Evolutionary conservation across 2,113 vertebrate species (phyloP), one percentile per base, ranked within the genome.

Genomic region (Reinhardtius hippoglossoides): DNA sequence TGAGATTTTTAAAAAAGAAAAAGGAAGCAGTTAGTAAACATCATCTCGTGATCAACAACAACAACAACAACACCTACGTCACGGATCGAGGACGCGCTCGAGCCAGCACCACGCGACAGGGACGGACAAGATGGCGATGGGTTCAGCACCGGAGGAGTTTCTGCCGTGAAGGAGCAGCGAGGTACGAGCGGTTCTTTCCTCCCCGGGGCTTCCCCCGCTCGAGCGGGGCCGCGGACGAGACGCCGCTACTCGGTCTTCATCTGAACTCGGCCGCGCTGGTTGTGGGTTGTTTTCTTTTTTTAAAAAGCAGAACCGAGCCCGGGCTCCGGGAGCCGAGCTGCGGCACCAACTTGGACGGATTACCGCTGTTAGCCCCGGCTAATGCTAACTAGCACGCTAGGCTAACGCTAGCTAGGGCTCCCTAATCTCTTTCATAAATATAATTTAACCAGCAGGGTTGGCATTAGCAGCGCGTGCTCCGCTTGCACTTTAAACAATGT

Each of bases 121-220:
- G 70, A 80, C 82, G 79, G 87, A 92, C 91, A 94, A 94, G 92
- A 94, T 94, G 93, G 93, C 93, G 90, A 69, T 76, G 80, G 78
- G 27, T 79, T 62, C 56, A 76, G 88, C 81, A 81, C 65, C 85
- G 85, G 84, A 79, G 59, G 89, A 86, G 77, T 74, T 71, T 18
- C 83, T 73, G 83, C 81, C 65, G 80, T 91, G 86, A 89, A 83
- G 90, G 88, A 87, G 85, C 92, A 86, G 82, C 71, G 87, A 72
- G 91, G 88, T 93, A 90, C 50, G 85, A 24, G 61, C 13, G 0
- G 70, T 84, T 74, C 13, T 81, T 26, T 67, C 20, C 37, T 4
- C 24, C 23, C 14, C 0, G 7, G 79, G 80, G 70, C 65, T 55
- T 82, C 88, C 76, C 72, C 75, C 59, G 4, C 24, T 3, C 12